A percentile compares a stretch with the other conserved stretches of the same genome.
These are phyloP conservation scores for Zoanthus gigantus DNA, from an alignment of 92 coral and sea anemone species.

Conservation along the genomic window DNA sequence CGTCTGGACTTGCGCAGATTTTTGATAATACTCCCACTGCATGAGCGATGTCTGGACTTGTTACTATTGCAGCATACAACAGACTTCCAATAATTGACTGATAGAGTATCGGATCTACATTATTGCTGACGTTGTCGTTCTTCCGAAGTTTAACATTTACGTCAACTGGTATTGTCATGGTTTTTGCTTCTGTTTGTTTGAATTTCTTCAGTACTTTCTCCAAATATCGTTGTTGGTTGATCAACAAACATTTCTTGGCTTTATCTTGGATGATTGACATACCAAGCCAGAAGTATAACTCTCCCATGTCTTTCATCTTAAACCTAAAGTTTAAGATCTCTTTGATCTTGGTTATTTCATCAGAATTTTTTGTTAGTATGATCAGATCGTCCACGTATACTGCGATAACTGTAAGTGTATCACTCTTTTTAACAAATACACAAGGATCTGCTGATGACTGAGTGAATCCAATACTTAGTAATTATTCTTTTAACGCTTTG, in stretches of 20 bases:
- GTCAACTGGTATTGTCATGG: slow-evolving; percentile 68
- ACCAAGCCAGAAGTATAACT: neutral
- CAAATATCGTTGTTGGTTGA: slow-evolving; percentile 19
- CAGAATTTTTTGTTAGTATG: neutral
- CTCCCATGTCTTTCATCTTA: slow-evolving; percentile 1
- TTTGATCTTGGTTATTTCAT: neutral
- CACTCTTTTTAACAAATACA: slow-evolving; percentile 42
- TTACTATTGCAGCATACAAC: slow-evolving; percentile 62
- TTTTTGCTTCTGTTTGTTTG: slow-evolving; percentile 50
- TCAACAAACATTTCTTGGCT: slow-evolving; percentile 19
- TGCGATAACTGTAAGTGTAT: slow-evolving; percentile 1
- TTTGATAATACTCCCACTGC: slow-evolving; percentile 70
- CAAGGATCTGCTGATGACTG: slow-evolving; percentile 52
- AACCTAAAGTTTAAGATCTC: neutral
- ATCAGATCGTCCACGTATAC: neutral
- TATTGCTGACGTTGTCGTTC: slow-evolving; percentile 63
- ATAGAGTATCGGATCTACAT: slow-evolving; percentile 56
- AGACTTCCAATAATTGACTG: slow-evolving; percentile 67
- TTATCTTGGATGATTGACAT: slow-evolving; percentile 38
- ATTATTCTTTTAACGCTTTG: slow-evolving; percentile 49
- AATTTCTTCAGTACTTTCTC: neutral
- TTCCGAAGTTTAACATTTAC: slow-evolving; percentile 61
- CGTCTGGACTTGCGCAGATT: slow-evolving; percentile 50
- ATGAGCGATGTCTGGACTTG: slow-evolving; percentile 63
- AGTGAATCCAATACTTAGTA: slow-evolving; percentile 49